phyloP scores from a whole-genome alignment of 2,888 invertebrate species.

The Eupithecia subfuscata region DNA sequence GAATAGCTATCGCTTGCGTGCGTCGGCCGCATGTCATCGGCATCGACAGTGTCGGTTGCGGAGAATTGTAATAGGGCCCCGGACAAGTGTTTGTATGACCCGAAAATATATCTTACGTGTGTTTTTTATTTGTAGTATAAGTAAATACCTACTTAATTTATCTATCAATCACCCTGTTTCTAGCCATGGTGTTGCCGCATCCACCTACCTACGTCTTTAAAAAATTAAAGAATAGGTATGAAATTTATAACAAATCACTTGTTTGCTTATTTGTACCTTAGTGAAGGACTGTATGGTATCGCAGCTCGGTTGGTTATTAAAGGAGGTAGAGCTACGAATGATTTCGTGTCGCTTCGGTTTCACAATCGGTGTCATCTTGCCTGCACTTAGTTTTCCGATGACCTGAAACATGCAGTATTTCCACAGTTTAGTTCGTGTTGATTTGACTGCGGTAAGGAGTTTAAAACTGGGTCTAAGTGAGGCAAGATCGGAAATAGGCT shows the following conservation, averaged over 20 bases:
- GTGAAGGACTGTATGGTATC: constrained; percentile 40
- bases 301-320: constrained; percentile 45
- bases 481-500: background rate
- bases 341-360: constrained; percentile 46
- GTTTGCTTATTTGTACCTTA: constrained; percentile 30
- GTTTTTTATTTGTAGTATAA: background rate
- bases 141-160: no score
- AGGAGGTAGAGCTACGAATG: constrained; percentile 41
- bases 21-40: no score
- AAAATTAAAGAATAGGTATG: background rate
- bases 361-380: constrained; percentile 45
- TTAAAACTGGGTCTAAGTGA: background rate
- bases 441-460: background rate
- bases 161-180: no score
- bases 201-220: background rate
- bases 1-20: no score
- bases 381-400: constrained; percentile 33
- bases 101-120: background rate
- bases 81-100: background rate
- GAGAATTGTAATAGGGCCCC: no score
- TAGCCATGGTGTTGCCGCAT: background rate
- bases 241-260: constrained; percentile 8
- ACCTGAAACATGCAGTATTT: constrained; percentile 29
- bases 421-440: constrained; percentile 9
- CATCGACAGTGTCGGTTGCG: no score